Conservation (phyloP, 2,797 vertebrate species). For the Gallinago solitaria region DNA sequence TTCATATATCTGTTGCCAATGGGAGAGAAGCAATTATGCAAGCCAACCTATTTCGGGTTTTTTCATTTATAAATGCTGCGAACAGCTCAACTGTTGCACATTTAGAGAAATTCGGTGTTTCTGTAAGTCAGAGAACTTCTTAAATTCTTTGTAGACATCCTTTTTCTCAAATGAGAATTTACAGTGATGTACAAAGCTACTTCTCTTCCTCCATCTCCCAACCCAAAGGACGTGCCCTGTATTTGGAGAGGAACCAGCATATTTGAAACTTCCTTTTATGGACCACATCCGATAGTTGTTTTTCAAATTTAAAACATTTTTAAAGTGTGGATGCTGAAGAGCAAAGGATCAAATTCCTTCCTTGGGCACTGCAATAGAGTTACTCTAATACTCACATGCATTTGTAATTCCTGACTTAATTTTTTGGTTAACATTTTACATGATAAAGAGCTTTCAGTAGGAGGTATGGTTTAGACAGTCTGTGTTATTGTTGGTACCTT, state of each 20-base stretch:
- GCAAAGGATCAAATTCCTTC: not conserved
- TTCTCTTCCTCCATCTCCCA: not conserved
- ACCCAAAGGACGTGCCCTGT: not conserved
- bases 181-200: not conserved
- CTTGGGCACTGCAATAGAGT: not conserved
- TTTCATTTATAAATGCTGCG: not conserved
- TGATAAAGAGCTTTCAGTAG: not conserved
- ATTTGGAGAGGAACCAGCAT: not conserved
- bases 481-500: constrained; percentile 37
- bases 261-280: not conserved
- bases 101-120: not conserved
- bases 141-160: not conserved
- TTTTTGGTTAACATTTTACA: constrained; percentile 46
- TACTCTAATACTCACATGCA: not conserved
- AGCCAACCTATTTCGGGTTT: not conserved
- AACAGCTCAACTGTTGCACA: not conserved
- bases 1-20: not conserved
- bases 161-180: not conserved
- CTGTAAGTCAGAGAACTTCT: not conserved
- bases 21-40: not conserved
- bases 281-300: not conserved
- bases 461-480: not conserved
- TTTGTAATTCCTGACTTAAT: constrained; percentile 33
- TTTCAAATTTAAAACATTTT: not conserved
- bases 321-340: not conserved